Conservation (phyloP, 2,888 invertebrate genomes). For the Ischnus inquisitorius region DNA sequence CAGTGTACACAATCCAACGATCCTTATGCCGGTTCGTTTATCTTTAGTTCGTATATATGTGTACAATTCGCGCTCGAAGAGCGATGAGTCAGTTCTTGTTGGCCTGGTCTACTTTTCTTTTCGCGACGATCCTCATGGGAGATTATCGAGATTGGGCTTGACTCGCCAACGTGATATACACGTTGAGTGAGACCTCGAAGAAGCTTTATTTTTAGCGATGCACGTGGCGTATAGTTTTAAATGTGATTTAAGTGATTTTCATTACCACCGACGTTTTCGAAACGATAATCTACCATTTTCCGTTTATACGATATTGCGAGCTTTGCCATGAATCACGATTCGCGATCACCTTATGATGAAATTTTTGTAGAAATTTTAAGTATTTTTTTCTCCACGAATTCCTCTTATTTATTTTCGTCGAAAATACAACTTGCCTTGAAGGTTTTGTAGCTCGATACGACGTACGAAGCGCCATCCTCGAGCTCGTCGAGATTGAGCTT, state of each 20-base stretch:
- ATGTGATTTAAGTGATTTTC: too few relatives aligned
- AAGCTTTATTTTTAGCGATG: neutral
- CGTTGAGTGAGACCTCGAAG: neutral
- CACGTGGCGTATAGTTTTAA: neutral
- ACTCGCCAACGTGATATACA: neutral
- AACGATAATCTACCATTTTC: too few relatives aligned
- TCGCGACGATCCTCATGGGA: constrained; percentile 33
- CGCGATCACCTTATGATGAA: too few relatives aligned
- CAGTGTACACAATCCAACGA: neutral
- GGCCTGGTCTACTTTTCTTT: constrained; percentile 61
- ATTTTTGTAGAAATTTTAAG: neutral
- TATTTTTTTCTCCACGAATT: neutral
- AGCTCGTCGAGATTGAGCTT: constrained; percentile 94
- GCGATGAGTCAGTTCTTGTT: constrained; percentile 52
- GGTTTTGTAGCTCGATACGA: constrained; percentile 96
- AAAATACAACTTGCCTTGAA: constrained; percentile 91
- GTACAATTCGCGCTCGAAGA: constrained; percentile 27
- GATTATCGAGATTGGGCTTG: neutral
- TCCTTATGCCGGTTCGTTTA: constrained; percentile 42
- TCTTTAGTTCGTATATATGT: constrained; percentile 38
- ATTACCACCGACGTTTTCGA: too few relatives aligned
- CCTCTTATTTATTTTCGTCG: neutral
- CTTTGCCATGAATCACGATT: too few relatives aligned
- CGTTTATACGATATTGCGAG: too few relatives aligned
- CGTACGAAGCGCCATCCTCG: constrained; percentile 96